Base-by-base conservation (phyloP, 2,113 vertebrate species). In the Platichthys flesus region DNA sequence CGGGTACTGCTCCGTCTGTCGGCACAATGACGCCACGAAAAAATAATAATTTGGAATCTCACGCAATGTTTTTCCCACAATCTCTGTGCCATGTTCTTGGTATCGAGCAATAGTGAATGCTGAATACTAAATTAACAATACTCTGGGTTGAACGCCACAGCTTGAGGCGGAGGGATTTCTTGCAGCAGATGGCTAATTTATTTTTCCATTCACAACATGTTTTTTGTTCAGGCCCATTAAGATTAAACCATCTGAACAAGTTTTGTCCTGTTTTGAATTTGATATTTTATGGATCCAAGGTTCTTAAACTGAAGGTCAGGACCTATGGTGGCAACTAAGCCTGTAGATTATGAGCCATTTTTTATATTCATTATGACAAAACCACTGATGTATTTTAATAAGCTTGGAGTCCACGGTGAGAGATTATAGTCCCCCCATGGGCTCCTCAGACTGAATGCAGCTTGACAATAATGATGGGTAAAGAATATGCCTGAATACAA, bases 1-100 rank as follows among this genome's bases (percentile, higher is more conserved):
- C 42, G 81, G 86, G 78, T 71, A 70, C 65, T 59, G 75, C 81
- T 85, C 83, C 87, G 77, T 89, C 89, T 92, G 88, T 91, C 84
- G 68, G 87, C 82, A 81, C 66, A 81, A 75, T 62, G 67, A 82
- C 26, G 56, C 35, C 20, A 20, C 28, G 59, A 1, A 31, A 70
- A n/a, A 70, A 57, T 85, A 78, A 81, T 79, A 3, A 84, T 77
- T 78, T 81, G 49, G 40, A 71, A 61, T 72, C 72, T 83, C 65
- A 16, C 65, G 23, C 26, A 14, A 14, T 28, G 26, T 66, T 86
- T 82, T 78, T 15, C 5, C 13, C 14, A 65, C 47, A 67, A 4
- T 69, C 67, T 68, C 55, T 21, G 3, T 74, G 61, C 76, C 40
- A 55, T 58, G 26, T 64, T 81, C 15, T 26, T 15, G 40, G 71